These are phyloP conservation scores for Lithobates sylvaticus DNA, from an alignment of 2,797 vertebrate genomes.

Conservation along the genomic window DNA sequence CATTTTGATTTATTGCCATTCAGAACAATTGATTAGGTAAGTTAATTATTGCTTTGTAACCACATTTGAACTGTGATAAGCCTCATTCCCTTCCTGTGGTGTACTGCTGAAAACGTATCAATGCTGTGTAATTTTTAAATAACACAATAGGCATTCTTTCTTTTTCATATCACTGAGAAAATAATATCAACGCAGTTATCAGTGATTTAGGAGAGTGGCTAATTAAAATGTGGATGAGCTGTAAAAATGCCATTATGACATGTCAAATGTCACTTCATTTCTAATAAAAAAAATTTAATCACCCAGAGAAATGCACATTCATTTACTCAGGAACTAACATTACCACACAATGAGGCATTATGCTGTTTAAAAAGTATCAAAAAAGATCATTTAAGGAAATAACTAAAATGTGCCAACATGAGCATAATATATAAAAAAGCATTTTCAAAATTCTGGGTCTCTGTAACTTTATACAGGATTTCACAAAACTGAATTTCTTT, in stretches of 20 bases:
- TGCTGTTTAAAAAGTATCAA: not conserved
- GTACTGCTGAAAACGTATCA: constrained; percentile 64
- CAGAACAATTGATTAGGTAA: constrained; percentile 63
- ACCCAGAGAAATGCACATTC: constrained; percentile 6
- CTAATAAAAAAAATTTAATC: not conserved
- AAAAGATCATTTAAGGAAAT: not conserved
- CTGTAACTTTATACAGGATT: too few relatives aligned
- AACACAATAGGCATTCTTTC: constrained; percentile 59
- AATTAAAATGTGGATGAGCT: constrained; percentile 39
- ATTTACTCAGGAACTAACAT: constrained; percentile 23
- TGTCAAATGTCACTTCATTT: constrained; percentile 41
- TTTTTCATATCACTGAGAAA: constrained; percentile 40
- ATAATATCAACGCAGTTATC: constrained; percentile 55
- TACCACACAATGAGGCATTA: not conserved
- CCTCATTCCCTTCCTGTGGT: constrained; percentile 57
- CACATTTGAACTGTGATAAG: constrained; percentile 57
- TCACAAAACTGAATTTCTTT: too few relatives aligned
- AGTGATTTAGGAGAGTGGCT: constrained; percentile 37
- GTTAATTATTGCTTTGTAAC: constrained; percentile 67
- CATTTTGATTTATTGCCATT: constrained; percentile 61
- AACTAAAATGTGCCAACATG: not conserved
- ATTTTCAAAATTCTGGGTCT: too few relatives aligned
- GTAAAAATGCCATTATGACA: constrained; percentile 31
- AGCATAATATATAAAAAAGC: too few relatives aligned
- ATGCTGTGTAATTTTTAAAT: constrained; percentile 64